Base-by-base conservation (phyloP, 2,797 vertebrate genomes). In the Channa striata region DNA sequence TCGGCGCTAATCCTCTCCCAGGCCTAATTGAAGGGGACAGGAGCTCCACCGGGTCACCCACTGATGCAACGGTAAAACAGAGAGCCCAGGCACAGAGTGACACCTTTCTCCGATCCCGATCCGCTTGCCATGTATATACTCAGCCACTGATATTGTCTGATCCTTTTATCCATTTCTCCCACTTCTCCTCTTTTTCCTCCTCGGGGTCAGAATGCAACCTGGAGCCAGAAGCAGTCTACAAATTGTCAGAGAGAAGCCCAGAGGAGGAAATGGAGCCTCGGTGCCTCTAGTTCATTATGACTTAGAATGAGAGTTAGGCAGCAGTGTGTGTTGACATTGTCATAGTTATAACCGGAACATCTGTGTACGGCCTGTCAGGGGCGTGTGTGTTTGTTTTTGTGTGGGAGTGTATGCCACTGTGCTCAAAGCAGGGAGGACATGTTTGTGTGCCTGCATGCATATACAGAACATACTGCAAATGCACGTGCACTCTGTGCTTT, bases 321-420 rank as follows among this genome's bases (percentile, higher is more conserved):
- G 78, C 89, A 82, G 70, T 66, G 23, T 84, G 80, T 89, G 85
- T 87, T 91, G 92, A 90, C 92, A 90, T 79, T 89, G 88, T 91
- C 88, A 89, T 73, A 77, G 84, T 83, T 89, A 89, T 83, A 81
- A 77, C 39, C 59, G 83, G 72, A 87, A 86, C 84, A 85, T 83
- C 80, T 89, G 89, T 87, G 85, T 86, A 82, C 25, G 58, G 84
- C 85, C 87, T 92, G 91, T 91, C 89, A 92, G 68, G 58, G 78
- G 80, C 68, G 74, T 72, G 66, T 68, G 49, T 61, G 58, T 71
- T 36, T 72, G 73, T 56, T 63, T 61, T 36, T 19, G 77, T 36
- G 80, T 30, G 77, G 13, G 52, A 30, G 33, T 39, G 59, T 65
- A 50, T 46, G 50, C 1, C 20, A n/a, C 11, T 12, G 60, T 53